phyloP scores from a whole-genome alignment of 2,113 vertebrate genomes.

The Phoenicopterus ruber region DNA sequence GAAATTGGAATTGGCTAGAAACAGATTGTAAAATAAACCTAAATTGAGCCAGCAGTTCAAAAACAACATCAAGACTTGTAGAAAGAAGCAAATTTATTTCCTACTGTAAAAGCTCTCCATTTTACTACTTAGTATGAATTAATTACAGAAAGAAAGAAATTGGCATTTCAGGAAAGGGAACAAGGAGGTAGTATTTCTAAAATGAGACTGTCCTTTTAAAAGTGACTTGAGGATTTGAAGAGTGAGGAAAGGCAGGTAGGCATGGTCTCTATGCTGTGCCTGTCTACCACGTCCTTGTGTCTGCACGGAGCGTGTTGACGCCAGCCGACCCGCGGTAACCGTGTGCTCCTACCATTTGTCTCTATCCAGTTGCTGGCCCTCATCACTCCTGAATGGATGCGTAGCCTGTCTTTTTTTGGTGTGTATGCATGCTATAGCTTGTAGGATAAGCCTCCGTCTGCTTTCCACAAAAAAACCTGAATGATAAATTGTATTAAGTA shows the following conservation, averaged over 20 bases:
- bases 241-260: not conserved
- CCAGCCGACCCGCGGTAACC: fast-evolving
- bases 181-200: not conserved
- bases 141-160: not conserved
- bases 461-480: not conserved
- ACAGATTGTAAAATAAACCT: slow-evolving; percentile 34
- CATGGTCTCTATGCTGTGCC: not conserved
- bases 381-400: not conserved
- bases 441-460: not conserved
- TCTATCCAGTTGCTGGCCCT: not conserved
- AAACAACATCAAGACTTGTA: not conserved
- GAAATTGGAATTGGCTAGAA: slow-evolving; percentile 40
- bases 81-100: not conserved
- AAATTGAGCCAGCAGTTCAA: slow-evolving; percentile 16
- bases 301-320: not conserved
- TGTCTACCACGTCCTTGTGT: not conserved
- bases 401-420: not conserved
- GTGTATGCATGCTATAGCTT: not conserved
- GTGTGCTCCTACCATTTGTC: not conserved
- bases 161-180: not conserved
- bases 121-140: not conserved
- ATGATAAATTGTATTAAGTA: not conserved
- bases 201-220: not conserved
- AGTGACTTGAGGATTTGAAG: not conserved
- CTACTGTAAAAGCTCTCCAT: not conserved